These are phyloP conservation scores for Orchestia grillus DNA, from an alignment of 1,140 invertebrate species.

Conservation along the genomic window DNA sequence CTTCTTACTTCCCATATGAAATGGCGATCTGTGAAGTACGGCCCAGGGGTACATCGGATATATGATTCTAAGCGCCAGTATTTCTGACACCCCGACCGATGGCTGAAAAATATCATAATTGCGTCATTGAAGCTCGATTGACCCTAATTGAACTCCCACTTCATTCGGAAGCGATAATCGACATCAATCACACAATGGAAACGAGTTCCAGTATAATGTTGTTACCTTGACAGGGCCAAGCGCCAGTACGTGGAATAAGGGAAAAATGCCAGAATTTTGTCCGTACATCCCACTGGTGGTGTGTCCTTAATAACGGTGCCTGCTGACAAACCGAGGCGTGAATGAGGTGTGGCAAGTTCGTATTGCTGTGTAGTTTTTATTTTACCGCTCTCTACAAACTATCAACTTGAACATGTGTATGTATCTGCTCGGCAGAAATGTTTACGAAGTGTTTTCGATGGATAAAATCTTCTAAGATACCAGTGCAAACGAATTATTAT, in stretches of 20 bases:
- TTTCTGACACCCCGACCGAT: not conserved
- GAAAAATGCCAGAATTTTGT: not conserved
- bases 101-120: not conserved
- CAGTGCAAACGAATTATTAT: not conserved
- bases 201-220: not conserved
- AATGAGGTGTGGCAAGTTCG: too few relatives aligned
- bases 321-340: too few relatives aligned
- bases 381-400: not conserved
- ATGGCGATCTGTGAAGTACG: not conserved
- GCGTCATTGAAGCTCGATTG: not conserved
- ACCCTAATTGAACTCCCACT: not conserved
- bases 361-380: too few relatives aligned
- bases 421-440: not conserved
- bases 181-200: not conserved
- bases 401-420: not conserved
- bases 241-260: not conserved
- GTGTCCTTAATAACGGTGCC: not conserved
- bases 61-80: not conserved
- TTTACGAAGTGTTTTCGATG: not conserved
- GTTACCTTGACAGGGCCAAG: not conserved
- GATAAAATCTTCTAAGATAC: not conserved
- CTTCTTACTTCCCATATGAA: not conserved
- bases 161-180: not conserved
- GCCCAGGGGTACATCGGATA: not conserved
- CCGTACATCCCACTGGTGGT: not conserved